Evolutionary conservation across 2,113 vertebrate genomes (phyloP), one percentile per base, ranked within the genome.

Genomic region (Dasyornis broadbenti): DNA sequence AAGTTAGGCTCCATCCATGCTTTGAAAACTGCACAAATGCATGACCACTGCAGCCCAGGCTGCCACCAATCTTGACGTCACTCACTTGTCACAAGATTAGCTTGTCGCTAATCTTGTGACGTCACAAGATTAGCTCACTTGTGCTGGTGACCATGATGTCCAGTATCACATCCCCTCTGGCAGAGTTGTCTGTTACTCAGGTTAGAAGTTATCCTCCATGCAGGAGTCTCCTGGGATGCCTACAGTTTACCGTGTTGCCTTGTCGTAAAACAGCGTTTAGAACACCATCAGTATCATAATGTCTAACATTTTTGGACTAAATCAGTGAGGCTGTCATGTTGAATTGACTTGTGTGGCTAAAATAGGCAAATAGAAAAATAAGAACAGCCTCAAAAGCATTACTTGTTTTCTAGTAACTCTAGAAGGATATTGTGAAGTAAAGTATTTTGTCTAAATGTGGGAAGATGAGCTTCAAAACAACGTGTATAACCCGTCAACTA

Each of bases 181-280:
- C 0, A 47, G 8, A 47, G 6, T 2, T 40, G 24, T 49, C 16
- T 18, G 4, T 56, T 26, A 40, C 9, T 49, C 42, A 30, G 60
- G 18, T 40, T 63, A 42, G 37, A 30, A 63, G 18, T 15, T 42
- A 30, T 15, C 18, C 20, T 70, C n/a, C 30, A 56, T 40, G 30
- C 57, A 56, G 42, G 50, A 49, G 19, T 31, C 0, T 0, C 11
- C 42, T n/a, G 49, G 20, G 49, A 19, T 44, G 11, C 11, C 6
- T 23, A 26, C 2, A 39, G 28, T n/a, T 71, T 30, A 12, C 13
- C 0, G 1, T 35, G 30, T 11, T 64, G 8, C 23, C 44, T 26
- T 69, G 18, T 11, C 45, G 22, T 56, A 45, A 64, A 54, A 28
- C 5, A 21, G 17, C 18, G 5, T 11, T 92, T 69, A 82, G 28